Evolutionary conservation across 2,113 vertebrate species (phyloP).

Genomic region (Silurus glanis): DNA sequence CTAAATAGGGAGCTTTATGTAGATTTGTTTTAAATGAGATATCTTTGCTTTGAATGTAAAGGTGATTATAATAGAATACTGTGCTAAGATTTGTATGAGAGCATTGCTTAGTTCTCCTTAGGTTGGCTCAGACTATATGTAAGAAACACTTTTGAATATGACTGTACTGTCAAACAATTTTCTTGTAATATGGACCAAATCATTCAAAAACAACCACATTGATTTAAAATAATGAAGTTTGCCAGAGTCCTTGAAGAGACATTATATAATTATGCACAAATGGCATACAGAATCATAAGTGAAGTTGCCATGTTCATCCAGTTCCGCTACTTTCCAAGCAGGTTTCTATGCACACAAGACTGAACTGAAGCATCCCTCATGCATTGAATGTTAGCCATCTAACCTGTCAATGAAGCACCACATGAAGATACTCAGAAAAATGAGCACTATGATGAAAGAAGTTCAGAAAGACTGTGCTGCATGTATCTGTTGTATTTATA

Average conservation of each 20-base stretch:
- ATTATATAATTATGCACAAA: neutral
- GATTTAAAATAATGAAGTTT: neutral
- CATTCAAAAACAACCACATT: no score
- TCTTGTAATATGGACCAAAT: neutral
- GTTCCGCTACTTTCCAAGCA: neutral
- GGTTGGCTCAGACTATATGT: neutral
- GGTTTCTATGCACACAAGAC: neutral
- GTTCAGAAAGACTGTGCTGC: slow-evolving; percentile 55
- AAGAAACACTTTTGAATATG: neutral
- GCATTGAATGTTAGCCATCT: slow-evolving; percentile 24
- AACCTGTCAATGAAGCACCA: slow-evolving; percentile 10
- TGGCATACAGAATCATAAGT: neutral
- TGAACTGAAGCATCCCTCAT: neutral
- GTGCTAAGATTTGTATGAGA: neutral
- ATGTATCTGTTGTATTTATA: slow-evolving; percentile 67
- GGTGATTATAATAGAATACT: neutral
- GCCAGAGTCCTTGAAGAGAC: neutral
- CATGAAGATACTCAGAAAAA: slow-evolving; percentile 8
- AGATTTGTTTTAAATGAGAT: neutral
- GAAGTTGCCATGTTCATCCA: neutral
- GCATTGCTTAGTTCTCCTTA: neutral
- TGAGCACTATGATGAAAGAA: slow-evolving; percentile 1
- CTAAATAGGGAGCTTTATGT: slow-evolving; percentile 8
- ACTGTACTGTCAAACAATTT: neutral
- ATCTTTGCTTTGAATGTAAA: neutral